Conservation (phyloP, 1,140 invertebrate genomes). For the Nymphalis io region DNA sequence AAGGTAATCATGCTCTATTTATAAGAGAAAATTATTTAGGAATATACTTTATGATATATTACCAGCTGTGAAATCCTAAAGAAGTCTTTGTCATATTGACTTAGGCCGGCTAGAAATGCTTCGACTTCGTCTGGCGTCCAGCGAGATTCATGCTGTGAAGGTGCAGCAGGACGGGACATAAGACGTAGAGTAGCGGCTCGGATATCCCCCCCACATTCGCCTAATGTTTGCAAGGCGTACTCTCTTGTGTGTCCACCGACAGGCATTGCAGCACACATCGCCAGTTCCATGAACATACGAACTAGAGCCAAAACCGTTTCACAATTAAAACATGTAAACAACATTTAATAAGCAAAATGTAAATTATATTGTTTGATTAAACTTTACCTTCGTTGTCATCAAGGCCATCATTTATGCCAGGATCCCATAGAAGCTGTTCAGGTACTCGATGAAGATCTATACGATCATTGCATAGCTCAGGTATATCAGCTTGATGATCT, state of each 20-base stretch:
- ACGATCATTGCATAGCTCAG: slow-evolving; percentile 80
- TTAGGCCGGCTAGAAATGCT: slow-evolving; percentile 91
- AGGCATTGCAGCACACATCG: slow-evolving; percentile 94
- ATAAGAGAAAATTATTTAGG: background rate
- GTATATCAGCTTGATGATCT: slow-evolving; percentile 93
- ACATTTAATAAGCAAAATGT: slow-evolving; percentile 14
- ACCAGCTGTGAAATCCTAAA: slow-evolving; percentile 92
- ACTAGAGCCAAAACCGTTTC: slow-evolving; percentile 79
- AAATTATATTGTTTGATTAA: no score
- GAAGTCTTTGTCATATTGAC: slow-evolving; percentile 97
- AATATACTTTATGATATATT: slow-evolving; percentile 4
- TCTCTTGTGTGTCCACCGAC: slow-evolving; percentile 96
- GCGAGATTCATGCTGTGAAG: slow-evolving; percentile 87
- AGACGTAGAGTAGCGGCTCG: slow-evolving; percentile 93
- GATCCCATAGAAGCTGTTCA: slow-evolving; percentile 93
- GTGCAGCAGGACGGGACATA: slow-evolving; percentile 87
- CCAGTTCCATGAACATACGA: slow-evolving; percentile 94
- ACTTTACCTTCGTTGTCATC: slow-evolving; percentile 87
- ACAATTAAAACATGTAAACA: slow-evolving; percentile 3
- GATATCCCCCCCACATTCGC: slow-evolving; percentile 92
- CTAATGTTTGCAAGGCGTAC: slow-evolving; percentile 94
- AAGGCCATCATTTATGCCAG: slow-evolving; percentile 86
- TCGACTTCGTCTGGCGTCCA: slow-evolving; percentile 95
- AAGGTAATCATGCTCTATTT: background rate
- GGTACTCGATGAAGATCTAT: slow-evolving; percentile 75